These are phyloP conservation scores for Acrossocheilus fasciatus DNA, from an alignment of 2,797 vertebrate species.

Conservation along the genomic window DNA sequence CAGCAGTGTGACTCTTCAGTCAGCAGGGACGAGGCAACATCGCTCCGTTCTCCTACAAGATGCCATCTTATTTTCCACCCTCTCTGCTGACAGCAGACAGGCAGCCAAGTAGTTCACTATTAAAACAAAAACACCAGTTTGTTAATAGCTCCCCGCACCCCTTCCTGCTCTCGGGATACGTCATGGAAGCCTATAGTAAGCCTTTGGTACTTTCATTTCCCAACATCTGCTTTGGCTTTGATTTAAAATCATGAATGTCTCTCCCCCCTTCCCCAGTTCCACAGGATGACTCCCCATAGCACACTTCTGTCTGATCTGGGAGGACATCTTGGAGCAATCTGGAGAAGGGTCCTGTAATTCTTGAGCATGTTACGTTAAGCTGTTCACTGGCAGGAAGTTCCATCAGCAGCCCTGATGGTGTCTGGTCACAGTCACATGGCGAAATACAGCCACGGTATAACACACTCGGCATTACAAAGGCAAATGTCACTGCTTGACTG, in stretches of 20 bases:
- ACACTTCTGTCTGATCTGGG: constrained; percentile 66
- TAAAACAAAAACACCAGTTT: constrained; percentile 51
- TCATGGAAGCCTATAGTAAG: constrained; percentile 58
- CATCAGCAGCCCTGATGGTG: constrained; percentile 30
- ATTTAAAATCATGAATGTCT: constrained; percentile 67
- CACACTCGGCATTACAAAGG: constrained; percentile 33
- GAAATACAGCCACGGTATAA: constrained; percentile 29
- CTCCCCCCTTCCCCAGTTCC: constrained; percentile 60
- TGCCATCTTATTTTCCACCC: constrained; percentile 80
- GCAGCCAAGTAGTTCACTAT: constrained; percentile 46
- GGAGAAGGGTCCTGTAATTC: constrained; percentile 47
- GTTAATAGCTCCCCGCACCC: constrained; percentile 52
- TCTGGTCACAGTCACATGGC: constrained; percentile 32
- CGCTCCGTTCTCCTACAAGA: constrained; percentile 70
- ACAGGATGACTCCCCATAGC: constrained; percentile 66
- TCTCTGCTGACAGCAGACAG: constrained; percentile 64
- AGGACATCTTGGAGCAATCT: constrained; percentile 67
- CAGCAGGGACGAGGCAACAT: constrained; percentile 74
- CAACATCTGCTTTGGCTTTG: constrained; percentile 73
- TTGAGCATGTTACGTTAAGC: constrained; percentile 48
- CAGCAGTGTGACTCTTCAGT: constrained; percentile 74
- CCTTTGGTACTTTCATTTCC: constrained; percentile 56
- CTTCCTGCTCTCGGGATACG: background rate
- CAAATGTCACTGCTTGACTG: constrained; percentile 52
- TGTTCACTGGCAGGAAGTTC: constrained; percentile 36